These are phyloP conservation scores for Riparia riparia DNA, from an alignment of 2,113 vertebrate genomes.

Conservation along the genomic window DNA sequence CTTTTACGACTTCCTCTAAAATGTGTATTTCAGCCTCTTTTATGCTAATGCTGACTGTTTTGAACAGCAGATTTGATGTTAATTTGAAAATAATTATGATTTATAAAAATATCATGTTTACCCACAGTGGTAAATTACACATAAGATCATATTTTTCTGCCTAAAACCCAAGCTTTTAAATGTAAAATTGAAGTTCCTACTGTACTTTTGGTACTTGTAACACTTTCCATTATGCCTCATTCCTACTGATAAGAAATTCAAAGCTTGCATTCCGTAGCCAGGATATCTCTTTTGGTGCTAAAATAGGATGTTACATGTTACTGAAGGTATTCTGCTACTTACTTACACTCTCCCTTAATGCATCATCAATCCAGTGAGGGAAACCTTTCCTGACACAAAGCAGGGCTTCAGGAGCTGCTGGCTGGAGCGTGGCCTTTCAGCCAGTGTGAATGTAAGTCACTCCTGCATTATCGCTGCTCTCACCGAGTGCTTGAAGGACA, in stretches of 20 bases:
- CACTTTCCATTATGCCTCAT: not conserved
- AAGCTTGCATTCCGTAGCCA: not conserved
- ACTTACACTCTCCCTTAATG: not conserved
- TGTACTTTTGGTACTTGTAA: slow-evolving; percentile 30
- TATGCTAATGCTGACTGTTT: not conserved
- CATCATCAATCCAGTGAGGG: not conserved
- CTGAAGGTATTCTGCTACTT: not conserved
- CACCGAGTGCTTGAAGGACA: not conserved
- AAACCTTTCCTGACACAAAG: not conserved
- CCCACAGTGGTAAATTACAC: not conserved
- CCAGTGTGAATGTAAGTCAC: not conserved
- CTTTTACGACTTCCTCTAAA: not conserved
- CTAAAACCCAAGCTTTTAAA: slow-evolving; percentile 19
- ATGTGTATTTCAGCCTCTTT: not conserved
- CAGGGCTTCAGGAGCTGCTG: not conserved
- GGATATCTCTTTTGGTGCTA: slow-evolving; percentile 35
- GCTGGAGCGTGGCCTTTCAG: not conserved
- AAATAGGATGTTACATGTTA: not conserved
- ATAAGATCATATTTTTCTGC: slow-evolving; percentile 10
- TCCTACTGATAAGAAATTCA: not conserved
- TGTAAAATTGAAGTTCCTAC: not conserved
- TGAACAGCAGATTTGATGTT: slow-evolving; percentile 1
- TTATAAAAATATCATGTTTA: not conserved
- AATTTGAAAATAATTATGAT: not conserved
- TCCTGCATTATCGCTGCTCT: not conserved